Conservation (phyloP, 1,140 invertebrate species). For the Trichoplusia ni region DNA sequence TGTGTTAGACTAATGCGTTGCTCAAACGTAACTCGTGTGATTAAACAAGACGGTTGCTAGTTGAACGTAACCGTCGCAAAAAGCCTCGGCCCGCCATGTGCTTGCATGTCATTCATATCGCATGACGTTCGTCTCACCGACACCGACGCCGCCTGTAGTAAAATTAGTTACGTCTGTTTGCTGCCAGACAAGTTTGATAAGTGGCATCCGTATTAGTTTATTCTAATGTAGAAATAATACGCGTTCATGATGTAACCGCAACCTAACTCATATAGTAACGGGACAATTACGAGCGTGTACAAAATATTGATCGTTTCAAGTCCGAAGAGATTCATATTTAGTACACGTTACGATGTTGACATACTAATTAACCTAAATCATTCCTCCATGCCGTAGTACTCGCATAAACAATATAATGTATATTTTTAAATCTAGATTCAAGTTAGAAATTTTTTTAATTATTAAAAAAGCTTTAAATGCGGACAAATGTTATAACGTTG, state of each 20-base stretch:
- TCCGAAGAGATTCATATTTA: too few relatives aligned
- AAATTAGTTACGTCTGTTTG: constrained; percentile 55
- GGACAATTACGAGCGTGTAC: neutral
- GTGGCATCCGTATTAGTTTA: constrained; percentile 27
- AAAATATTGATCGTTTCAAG: too few relatives aligned
- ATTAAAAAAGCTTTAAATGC: too few relatives aligned
- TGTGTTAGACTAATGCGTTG: neutral
- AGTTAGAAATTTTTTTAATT: too few relatives aligned
- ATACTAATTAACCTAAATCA: too few relatives aligned
- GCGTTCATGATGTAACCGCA: constrained; percentile 2
- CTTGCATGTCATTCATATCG: constrained; percentile 69
- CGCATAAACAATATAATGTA: too few relatives aligned
- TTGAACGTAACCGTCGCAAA: constrained; percentile 44
- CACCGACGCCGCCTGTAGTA: constrained; percentile 10
- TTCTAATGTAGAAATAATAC: constrained; percentile 5
- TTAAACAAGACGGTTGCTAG: constrained; percentile 20
- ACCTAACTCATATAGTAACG: neutral
- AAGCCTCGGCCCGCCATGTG: constrained; percentile 57
- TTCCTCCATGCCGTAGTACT: too few relatives aligned
- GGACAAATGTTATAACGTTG: too few relatives aligned
- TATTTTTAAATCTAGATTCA: too few relatives aligned
- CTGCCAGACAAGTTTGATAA: constrained; percentile 42
- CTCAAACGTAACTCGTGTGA: neutral
- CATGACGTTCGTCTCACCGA: constrained; percentile 50
- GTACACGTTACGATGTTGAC: too few relatives aligned